Evolutionary conservation across 2,113 vertebrate genomes (phyloP).

Genomic region (Ovibos moschatus): DNA sequence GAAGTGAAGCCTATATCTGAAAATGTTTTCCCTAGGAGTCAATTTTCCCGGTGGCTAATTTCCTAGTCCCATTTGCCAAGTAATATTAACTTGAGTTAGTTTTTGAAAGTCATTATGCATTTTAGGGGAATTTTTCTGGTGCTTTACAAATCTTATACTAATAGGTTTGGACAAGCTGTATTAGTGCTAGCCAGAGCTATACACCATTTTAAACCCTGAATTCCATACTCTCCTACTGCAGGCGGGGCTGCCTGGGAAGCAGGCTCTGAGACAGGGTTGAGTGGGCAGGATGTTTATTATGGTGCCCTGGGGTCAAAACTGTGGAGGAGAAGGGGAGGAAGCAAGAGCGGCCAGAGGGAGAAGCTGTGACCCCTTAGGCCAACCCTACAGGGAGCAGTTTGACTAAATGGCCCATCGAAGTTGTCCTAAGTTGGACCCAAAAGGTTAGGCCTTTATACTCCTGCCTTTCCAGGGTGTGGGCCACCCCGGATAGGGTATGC

Average conservation of each 20-base stretch:
- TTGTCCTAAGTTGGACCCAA: neutral
- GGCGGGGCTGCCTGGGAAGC: neutral
- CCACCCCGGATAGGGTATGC: neutral
- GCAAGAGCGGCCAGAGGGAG: neutral
- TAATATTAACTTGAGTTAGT: neutral
- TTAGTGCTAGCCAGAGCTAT: neutral
- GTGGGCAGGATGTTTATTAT: neutral
- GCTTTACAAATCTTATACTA: neutral
- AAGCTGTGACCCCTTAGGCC: neutral
- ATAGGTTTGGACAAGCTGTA: conserved; percentile 16
- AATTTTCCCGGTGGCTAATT: neutral
- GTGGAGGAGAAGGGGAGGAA: neutral
- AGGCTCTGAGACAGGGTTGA: neutral
- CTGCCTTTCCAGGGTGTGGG: neutral
- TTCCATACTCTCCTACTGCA: neutral
- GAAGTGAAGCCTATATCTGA: neutral
- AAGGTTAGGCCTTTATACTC: neutral
- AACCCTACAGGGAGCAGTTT: neutral
- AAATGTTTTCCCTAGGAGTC: neutral
- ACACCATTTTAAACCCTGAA: neutral
- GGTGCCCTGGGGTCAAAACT: neutral
- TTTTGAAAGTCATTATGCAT: conserved; percentile 35
- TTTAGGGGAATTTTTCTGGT: conserved; percentile 24
- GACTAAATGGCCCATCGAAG: neutral
- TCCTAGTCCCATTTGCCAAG: neutral